Evolutionary conservation across 2,113 vertebrate species (phyloP), one percentile per base, ranked within the genome.

Genomic region (Mormyrus iriodes): DNA sequence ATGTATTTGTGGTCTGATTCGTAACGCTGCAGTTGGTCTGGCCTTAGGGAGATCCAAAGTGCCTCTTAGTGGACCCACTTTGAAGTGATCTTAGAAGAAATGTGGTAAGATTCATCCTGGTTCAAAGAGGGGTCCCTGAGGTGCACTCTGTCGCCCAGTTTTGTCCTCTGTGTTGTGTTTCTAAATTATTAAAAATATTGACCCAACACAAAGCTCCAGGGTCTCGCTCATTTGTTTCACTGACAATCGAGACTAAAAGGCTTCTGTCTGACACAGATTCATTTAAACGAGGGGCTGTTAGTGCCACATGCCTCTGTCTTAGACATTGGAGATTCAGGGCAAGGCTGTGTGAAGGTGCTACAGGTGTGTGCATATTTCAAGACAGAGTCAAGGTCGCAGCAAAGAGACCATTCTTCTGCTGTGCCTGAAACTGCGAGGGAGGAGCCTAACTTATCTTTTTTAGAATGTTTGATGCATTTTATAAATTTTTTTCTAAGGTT

Each of bases 171-270:
- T 39, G 35, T 42, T 42, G 73, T 79, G 15, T 19, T 79, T 39
- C 21, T 49, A 48, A 85, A 85, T 85, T 85, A 85, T 85, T 49
- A 85, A 85, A 85, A 85, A 85, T 85, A 85, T 85, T 27, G 83
- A 85, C 48, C 24, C 42, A 6, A 5, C 21, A 85, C 48, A 27
- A 85, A 85, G 51, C 24, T 3, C 83, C 83, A 27, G n/a, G 21
- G 83, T 51, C 44, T 8, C 2, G 44, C 46, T 85, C 21, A 12
- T 27, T 79, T 27, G 83, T 85, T 49, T 85, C 44, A n/a, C 48
- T 48, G 83, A 85, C 44, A 85, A 3, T 27, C 1, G 48, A 51
- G 83, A 85, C 83, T 85, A 85, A 85, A 85, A 51, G 83, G 48
- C 46, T 85, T n/a, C 48, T 24, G 83, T 51, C 5, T 85, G 83